These are phyloP conservation scores for Phalloptychus januarius DNA, from an alignment of 2,797 vertebrate species.

Conservation along the genomic window DNA sequence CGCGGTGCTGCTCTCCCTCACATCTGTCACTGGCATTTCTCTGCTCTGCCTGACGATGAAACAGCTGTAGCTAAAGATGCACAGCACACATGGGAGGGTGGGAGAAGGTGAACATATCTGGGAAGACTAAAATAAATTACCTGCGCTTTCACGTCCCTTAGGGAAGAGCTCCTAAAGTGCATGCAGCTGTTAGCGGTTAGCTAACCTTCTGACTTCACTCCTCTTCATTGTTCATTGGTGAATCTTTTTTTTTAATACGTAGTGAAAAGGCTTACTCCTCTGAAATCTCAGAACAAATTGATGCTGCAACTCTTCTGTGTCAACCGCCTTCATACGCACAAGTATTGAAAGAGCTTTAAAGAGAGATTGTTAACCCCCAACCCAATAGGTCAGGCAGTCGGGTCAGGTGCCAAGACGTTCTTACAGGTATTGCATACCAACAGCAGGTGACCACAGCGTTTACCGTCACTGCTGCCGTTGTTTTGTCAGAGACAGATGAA, in stretches of 20 bases:
- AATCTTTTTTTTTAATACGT: background rate
- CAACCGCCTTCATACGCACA: background rate
- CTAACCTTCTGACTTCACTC: background rate
- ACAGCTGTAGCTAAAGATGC: background rate
- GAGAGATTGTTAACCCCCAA: background rate
- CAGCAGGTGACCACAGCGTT: background rate
- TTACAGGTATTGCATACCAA: background rate
- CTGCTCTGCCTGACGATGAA: background rate
- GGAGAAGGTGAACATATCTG: constrained; percentile 9
- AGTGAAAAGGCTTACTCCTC: background rate
- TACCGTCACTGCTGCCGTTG: background rate
- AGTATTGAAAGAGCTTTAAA: background rate
- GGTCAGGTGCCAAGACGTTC: background rate
- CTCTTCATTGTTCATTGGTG: background rate
- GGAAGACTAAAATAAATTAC: background rate
- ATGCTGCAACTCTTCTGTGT: background rate
- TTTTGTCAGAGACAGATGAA: background rate
- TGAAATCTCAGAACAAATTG: background rate
- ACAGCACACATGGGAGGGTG: background rate
- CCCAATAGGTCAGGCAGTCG: background rate
- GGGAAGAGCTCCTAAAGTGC: constrained; percentile 1
- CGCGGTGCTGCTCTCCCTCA: background rate
- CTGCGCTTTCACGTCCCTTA: background rate
- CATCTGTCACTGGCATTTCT: background rate
- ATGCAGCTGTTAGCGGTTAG: background rate